phyloP scores from a whole-genome alignment of 2,888 invertebrate species.

The Cylloceria caligata region DNA sequence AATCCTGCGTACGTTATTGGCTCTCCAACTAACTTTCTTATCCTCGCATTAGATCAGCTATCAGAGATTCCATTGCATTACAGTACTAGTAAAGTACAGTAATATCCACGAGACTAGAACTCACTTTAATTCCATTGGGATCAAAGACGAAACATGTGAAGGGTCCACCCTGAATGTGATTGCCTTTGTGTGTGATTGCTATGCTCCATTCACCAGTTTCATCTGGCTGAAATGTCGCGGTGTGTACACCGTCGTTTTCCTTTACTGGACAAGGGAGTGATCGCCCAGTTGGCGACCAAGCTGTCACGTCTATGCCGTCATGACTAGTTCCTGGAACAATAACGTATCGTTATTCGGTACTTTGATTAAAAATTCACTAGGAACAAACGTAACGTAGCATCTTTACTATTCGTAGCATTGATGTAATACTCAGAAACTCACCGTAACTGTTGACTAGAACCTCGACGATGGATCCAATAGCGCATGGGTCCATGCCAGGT shows the following conservation, averaged over 20 bases:
- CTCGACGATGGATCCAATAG: slow-evolving; percentile 97
- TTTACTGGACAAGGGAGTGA: slow-evolving; percentile 93
- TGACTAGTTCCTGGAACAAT: slow-evolving; percentile 82
- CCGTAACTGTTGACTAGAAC: slow-evolving; percentile 95
- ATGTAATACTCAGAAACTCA: slow-evolving; percentile 77
- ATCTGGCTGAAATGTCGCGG: slow-evolving; percentile 98
- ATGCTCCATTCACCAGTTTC: slow-evolving; percentile 99
- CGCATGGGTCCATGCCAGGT: slow-evolving; percentile 98
- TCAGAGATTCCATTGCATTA: no score
- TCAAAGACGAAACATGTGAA: slow-evolving; percentile 98
- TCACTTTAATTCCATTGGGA: slow-evolving; percentile 93
- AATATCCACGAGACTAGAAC: no score
- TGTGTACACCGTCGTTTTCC: slow-evolving; percentile 95
- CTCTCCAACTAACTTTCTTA: no score
- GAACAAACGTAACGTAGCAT: background rate
- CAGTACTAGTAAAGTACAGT: no score
- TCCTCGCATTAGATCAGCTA: no score
- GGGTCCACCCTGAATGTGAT: slow-evolving; percentile 98
- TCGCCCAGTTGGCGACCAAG: slow-evolving; percentile 95
- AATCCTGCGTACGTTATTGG: no score
- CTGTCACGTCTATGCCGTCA: slow-evolving; percentile 94
- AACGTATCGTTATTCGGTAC: background rate
- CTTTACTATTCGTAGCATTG: background rate
- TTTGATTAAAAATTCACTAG: background rate
- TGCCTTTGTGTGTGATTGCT: slow-evolving; percentile 97